A percentile compares a stretch with the other conserved stretches of the same genome.
These are phyloP conservation scores for Polia nebulosa DNA, from an alignment of 2,888 invertebrate genomes.

Conservation along the genomic window DNA sequence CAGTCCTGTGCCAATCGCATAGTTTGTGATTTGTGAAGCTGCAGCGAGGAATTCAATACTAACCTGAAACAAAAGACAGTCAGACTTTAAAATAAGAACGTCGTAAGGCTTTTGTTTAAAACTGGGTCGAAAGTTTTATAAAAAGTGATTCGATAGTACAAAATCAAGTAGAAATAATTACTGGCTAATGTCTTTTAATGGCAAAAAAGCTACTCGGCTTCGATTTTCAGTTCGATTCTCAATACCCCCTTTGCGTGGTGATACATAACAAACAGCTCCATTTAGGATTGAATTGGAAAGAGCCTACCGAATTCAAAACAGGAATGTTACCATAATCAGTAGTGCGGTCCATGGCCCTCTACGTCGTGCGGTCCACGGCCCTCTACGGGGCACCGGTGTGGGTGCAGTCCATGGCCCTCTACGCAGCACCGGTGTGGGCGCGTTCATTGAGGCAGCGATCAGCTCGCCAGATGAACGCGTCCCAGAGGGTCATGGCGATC, in stretches of 20 bases:
- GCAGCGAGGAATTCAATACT: constrained; percentile 29
- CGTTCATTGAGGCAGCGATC: no score
- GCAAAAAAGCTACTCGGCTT: neutral
- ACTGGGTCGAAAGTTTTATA: neutral
- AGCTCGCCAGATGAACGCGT: no score
- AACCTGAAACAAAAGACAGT: constrained; percentile 57
- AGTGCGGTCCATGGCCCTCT: no score
- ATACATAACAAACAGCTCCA: neutral
- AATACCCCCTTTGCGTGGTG: neutral
- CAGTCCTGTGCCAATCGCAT: constrained; percentile 2
- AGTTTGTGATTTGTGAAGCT: neutral
- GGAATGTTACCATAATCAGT: no score
- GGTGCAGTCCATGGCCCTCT: no score
- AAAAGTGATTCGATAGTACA: neutral
- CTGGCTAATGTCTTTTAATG: neutral
- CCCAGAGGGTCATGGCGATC: no score
- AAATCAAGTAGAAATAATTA: neutral
- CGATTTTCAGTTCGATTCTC: neutral
- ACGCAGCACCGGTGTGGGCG: no score
- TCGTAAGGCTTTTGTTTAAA: constrained; percentile 1
- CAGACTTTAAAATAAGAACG: constrained; percentile 23
- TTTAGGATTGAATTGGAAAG: neutral
- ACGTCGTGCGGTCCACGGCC: no score
- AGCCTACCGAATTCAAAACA: neutral
- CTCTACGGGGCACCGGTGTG: no score